Percentiles rank a stretch among this genome's conserved stretches.
phyloP scores from a whole-genome alignment of 1,140 invertebrate genomes.

The Cherax quadricarinatus region DNA sequence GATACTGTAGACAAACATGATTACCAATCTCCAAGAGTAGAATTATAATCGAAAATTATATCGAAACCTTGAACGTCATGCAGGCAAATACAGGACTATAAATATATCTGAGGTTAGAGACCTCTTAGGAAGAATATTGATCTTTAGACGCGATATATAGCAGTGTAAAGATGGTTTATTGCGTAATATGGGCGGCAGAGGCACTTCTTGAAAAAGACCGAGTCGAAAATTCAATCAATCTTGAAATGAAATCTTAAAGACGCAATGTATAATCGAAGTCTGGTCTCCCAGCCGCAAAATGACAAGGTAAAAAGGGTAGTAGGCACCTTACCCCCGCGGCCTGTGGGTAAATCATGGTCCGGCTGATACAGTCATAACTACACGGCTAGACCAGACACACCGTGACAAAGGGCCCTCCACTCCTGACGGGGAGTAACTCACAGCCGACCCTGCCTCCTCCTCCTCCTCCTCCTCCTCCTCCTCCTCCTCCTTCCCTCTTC shows the following conservation, averaged over 20 bases:
- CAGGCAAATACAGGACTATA: slow-evolving; percentile 55
- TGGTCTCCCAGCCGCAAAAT: slow-evolving; percentile 25
- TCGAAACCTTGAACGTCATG: slow-evolving; percentile 33
- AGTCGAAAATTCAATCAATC: too few species aligned
- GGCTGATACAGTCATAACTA: slow-evolving; percentile 65
- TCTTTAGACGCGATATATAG: not conserved
- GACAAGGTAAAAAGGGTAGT: slow-evolving; percentile 57
- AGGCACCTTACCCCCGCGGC: slow-evolving; percentile 44
- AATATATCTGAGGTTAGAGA: slow-evolving; percentile 43
- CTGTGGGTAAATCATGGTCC: slow-evolving; percentile 62
- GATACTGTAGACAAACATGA: slow-evolving; percentile 45
- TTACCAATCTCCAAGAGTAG: slow-evolving; percentile 29
- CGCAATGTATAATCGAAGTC: not conserved
- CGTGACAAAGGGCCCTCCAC: slow-evolving; percentile 63
- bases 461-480: slow-evolving; percentile 5
- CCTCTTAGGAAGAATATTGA: slow-evolving; percentile 9
- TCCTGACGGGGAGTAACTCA: slow-evolving; percentile 62
- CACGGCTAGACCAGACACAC: slow-evolving; percentile 49
- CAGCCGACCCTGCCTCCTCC: slow-evolving; percentile 29
- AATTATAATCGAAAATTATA: slow-evolving; percentile 48
- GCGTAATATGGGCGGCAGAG: not conserved
- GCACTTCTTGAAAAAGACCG: not conserved
- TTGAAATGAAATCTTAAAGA: not conserved
- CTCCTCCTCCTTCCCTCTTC: slow-evolving; percentile 5
- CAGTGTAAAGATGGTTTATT: not conserved